Percentiles rank a stretch among this genome's conserved stretches.
These are phyloP conservation scores for Ageneiosus marmoratus DNA, from an alignment of 2,113 vertebrate species.

Conservation along the genomic window DNA sequence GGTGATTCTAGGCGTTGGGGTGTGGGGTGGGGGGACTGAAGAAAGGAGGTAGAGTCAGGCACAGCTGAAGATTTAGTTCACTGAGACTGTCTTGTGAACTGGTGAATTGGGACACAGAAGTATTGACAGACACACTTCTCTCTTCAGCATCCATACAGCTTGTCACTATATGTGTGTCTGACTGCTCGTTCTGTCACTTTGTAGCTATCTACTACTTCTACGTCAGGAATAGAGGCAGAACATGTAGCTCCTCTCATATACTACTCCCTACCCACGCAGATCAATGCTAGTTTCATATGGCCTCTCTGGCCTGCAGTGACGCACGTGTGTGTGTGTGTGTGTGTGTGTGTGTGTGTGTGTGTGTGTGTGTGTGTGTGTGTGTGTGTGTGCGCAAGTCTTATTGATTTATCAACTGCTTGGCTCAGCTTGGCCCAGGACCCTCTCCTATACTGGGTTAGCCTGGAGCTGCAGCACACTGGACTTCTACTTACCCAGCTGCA, in stretches of 20 bases:
- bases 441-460: constrained; percentile 64
- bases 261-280: constrained; percentile 71
- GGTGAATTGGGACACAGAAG: constrained; percentile 66
- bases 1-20: constrained; percentile 39
- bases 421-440: constrained; percentile 71
- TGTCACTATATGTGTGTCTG: constrained; percentile 20
- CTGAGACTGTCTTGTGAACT: constrained; percentile 62
- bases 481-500: constrained; percentile 35
- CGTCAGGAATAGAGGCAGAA: constrained; percentile 40
- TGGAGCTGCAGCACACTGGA: constrained; percentile 51
- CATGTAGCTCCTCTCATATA: constrained; percentile 60
- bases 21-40: too few species aligned
- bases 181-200: constrained; percentile 28
- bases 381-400: constrained; percentile 79
- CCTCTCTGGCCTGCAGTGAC: constrained; percentile 78
- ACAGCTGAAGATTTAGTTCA: constrained; percentile 44
- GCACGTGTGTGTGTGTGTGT: constrained; percentile 20
- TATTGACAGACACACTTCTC: constrained; percentile 67
- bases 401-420: constrained; percentile 78
- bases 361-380: constrained; percentile 9
- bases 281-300: constrained; percentile 82
- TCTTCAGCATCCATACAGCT: constrained; percentile 57
- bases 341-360: constrained; percentile 61
- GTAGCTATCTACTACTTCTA: constrained; percentile 29
- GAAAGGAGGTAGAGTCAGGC: neutral